phyloP scores from a whole-genome alignment of 1,140 invertebrate genomes.

The Batillaria attramentaria region DNA sequence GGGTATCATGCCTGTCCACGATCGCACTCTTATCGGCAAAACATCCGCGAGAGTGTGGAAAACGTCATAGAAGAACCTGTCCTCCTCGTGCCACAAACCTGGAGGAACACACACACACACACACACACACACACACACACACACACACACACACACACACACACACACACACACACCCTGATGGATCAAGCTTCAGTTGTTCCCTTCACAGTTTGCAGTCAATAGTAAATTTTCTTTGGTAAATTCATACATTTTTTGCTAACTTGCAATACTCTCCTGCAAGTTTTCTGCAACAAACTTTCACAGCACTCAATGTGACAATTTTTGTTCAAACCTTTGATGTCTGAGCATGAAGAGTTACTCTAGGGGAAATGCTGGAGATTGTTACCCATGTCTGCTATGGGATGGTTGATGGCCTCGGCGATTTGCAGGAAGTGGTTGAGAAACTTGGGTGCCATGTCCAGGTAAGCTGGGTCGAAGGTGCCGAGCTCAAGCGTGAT shows the following conservation, averaged over 20 bases:
- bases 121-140: too few species aligned
- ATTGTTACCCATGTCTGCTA: slow-evolving; percentile 26
- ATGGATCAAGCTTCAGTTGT: too few species aligned
- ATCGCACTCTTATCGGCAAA: slow-evolving; percentile 60
- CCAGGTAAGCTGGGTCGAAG: slow-evolving; percentile 56
- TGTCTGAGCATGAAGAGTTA: too few species aligned
- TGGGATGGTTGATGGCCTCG: slow-evolving; percentile 59
- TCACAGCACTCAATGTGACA: too few species aligned
- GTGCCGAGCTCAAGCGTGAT: slow-evolving; percentile 63
- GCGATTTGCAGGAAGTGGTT: slow-evolving; percentile 66
- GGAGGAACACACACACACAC: slow-evolving; percentile 11
- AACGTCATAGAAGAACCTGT: slow-evolving; percentile 70
- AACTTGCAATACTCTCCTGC: too few species aligned
- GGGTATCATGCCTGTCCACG: slow-evolving; percentile 69
- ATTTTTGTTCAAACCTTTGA: too few species aligned
- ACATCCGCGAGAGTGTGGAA: slow-evolving; percentile 43
- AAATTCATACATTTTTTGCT: too few species aligned
- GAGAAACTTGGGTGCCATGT: slow-evolving; percentile 66
- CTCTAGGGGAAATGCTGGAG: too few species aligned
- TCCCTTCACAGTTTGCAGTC: neutral
- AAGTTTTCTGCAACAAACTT: too few species aligned
- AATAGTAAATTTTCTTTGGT: neutral
- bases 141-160: too few species aligned
- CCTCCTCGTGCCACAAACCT: slow-evolving; percentile 69
- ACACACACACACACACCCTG: too few species aligned